Evolutionary conservation across 2,113 vertebrate species (phyloP).

Genomic region (Ictidomys tridecemlineatus): DNA sequence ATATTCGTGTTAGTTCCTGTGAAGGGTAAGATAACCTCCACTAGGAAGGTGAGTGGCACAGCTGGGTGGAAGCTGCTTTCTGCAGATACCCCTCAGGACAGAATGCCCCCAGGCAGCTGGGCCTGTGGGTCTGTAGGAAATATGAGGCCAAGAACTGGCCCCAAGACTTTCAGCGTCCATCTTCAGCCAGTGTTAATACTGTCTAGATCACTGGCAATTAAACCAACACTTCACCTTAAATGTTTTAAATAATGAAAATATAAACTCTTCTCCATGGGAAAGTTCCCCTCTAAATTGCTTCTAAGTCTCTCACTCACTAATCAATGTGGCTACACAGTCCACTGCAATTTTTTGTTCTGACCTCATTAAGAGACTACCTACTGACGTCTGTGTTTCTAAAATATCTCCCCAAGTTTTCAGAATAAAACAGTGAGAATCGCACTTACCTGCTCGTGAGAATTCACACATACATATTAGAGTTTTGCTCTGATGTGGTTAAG

Average conservation of each 20-base stretch:
- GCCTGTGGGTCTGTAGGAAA: not conserved
- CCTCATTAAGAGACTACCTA: not conserved
- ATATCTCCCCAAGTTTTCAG: not conserved
- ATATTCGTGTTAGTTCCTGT: not conserved
- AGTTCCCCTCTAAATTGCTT: no score
- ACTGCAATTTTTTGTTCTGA: not conserved
- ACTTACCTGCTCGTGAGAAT: not conserved
- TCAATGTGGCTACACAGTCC: not conserved
- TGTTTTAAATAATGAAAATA: not conserved
- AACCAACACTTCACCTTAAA: not conserved
- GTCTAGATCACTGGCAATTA: not conserved
- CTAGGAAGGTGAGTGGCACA: no score
- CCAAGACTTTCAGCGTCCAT: rapidly evolving
- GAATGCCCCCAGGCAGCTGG: no score
- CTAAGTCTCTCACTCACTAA: not conserved
- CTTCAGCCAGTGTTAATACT: rapidly evolving
- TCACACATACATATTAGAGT: not conserved
- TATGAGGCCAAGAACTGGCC: no score
- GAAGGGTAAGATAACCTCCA: not conserved
- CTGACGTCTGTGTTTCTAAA: conserved; percentile 21
- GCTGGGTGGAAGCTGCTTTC: not conserved
- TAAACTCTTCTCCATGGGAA: not conserved
- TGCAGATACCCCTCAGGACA: rapidly evolving
- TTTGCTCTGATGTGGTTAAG: no score
- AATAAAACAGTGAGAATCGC: conserved; percentile 34